A percentile compares a stretch with the other conserved stretches of the same genome.
These are phyloP conservation scores for Erythrocercus mccallii DNA, from an alignment of 2,113 vertebrate species.

Conservation along the genomic window DNA sequence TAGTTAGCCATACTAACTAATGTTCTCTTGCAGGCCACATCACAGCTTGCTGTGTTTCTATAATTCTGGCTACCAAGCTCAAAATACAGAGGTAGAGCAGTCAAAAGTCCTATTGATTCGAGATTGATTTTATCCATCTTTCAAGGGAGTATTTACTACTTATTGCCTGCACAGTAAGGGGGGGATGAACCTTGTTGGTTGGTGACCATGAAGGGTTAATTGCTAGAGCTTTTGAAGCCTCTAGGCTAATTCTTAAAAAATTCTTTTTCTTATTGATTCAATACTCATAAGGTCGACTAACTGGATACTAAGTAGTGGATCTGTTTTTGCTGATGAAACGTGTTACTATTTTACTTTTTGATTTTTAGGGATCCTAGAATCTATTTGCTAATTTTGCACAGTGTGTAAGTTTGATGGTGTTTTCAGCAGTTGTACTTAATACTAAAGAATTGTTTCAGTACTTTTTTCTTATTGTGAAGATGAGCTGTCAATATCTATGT, in stretches of 20 bases:
- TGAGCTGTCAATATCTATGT: background rate
- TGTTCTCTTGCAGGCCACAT: background rate
- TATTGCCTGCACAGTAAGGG: background rate
- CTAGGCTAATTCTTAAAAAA: background rate
- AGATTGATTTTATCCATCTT: background rate
- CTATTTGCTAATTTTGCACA: background rate
- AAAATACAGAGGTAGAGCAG: background rate
- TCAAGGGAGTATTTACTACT: background rate
- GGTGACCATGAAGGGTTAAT: background rate
- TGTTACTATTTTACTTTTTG: background rate
- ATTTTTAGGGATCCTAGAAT: background rate
- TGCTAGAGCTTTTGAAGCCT: background rate
- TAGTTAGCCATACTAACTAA: background rate
- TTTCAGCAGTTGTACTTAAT: background rate
- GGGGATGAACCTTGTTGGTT: background rate
- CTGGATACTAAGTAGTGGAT: background rate
- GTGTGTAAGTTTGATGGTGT: background rate
- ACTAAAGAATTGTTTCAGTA: background rate
- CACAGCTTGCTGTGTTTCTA: background rate
- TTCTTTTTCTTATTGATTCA: background rate
- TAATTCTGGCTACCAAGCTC: background rate
- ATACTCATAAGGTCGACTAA: accelerated
- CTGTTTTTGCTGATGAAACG: background rate
- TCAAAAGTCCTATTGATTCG: background rate
- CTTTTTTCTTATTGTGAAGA: background rate